Percentiles rank a stretch among this genome's conserved stretches.
These are phyloP conservation scores for Panzeria rudis DNA, from an alignment of 2,888 invertebrate genomes.

Conservation along the genomic window DNA sequence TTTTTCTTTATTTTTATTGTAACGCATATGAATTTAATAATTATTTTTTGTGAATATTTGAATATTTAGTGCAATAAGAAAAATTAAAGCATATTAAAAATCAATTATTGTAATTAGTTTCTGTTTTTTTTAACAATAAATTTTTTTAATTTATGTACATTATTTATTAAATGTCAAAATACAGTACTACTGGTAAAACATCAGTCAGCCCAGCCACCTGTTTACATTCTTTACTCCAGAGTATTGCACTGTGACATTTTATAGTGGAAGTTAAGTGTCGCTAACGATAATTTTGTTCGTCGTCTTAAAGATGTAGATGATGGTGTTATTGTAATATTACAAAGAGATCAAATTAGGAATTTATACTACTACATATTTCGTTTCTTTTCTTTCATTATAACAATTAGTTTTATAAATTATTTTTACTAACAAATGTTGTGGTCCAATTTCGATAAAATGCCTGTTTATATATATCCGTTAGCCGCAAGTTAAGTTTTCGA, in stretches of 20 bases:
- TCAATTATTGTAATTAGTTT: constrained; percentile 52
- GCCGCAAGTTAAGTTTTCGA: constrained; percentile 1
- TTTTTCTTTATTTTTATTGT: constrained; percentile 4
- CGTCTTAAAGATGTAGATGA: constrained; percentile 21
- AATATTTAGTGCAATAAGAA: background rate
- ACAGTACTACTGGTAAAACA: constrained; percentile 18
- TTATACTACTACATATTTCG: background rate
- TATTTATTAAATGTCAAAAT: constrained; percentile 63
- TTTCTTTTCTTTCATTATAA: constrained; percentile 26
- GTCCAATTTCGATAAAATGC: constrained; percentile 16
- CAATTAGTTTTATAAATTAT: constrained; percentile 17
- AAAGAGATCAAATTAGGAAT: constrained; percentile 74
- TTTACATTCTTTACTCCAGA: background rate
- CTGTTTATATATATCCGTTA: constrained; percentile 19
- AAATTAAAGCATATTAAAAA: constrained; percentile 33
- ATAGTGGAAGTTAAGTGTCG: background rate
- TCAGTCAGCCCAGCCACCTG: background rate
- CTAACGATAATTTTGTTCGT: background rate
- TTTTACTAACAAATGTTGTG: constrained; percentile 27
- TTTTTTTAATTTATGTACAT: constrained; percentile 65
- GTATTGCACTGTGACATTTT: constrained; percentile 36
- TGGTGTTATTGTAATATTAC: constrained; percentile 69
- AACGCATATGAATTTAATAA: constrained; percentile 26
- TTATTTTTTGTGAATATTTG: constrained; percentile 4
- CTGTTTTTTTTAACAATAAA: constrained; percentile 74